phyloP scores from a whole-genome alignment of 2,888 invertebrate species.

The Subacronicta megacephala region DNA sequence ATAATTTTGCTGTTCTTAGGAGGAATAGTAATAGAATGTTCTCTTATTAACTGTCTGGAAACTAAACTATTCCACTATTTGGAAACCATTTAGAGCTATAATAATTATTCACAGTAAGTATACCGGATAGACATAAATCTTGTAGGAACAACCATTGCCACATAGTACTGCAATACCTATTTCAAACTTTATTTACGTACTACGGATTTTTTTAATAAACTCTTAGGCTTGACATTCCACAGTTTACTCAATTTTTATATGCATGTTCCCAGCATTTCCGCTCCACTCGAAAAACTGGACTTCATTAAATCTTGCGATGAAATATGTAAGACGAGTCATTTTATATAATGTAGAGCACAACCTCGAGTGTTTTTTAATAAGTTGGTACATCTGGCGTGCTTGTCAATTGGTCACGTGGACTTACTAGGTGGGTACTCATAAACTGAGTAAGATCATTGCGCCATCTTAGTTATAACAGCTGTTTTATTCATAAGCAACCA shows the following conservation, averaged over 20 bases:
- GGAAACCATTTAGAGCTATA: too few relatives aligned
- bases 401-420: slow-evolving; percentile 62
- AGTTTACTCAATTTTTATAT: slow-evolving; percentile 6
- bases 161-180: too few relatives aligned
- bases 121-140: too few relatives aligned
- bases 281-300: not conserved
- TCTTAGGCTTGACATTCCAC: not conserved
- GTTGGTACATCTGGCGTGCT: slow-evolving; percentile 56
- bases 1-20: too few relatives aligned
- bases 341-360: slow-evolving; percentile 15
- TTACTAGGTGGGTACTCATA: slow-evolving; percentile 41
- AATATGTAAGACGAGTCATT: slow-evolving; percentile 1
- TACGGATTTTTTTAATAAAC: not conserved
- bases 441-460: slow-evolving; percentile 54
- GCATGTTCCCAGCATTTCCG: slow-evolving; percentile 8
- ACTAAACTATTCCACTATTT: too few relatives aligned
- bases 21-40: too few relatives aligned
- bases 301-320: not conserved
- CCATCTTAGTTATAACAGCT: slow-evolving; percentile 65
- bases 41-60: too few relatives aligned
- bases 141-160: too few relatives aligned
- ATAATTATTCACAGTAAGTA: too few relatives aligned
- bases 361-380: slow-evolving; percentile 38
- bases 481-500: slow-evolving; percentile 62
- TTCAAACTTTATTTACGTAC: not conserved